Conservation (phyloP, 23 tunicate species). For the Halocynthia roretzi region DNA sequence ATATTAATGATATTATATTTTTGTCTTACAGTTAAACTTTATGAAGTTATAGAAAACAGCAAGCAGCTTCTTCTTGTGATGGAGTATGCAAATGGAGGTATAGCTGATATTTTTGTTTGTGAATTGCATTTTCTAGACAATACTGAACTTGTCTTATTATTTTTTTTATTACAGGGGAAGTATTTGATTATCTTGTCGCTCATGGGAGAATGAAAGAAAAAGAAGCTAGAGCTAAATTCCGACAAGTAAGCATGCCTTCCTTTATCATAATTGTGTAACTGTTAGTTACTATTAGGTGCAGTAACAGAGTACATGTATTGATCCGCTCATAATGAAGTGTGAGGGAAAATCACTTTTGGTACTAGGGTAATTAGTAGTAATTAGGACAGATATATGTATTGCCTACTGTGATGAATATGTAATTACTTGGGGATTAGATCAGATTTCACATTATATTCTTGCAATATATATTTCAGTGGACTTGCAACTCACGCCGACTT, state of each 20-base stretch:
- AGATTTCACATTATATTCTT: no score
- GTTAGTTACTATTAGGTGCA: no score
- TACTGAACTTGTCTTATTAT: background rate
- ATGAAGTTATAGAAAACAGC: slow-evolving; percentile 98
- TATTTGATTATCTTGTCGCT: slow-evolving; percentile 96
- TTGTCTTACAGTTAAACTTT: slow-evolving; percentile 79
- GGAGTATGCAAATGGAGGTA: slow-evolving; percentile 99
- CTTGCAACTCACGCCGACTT: no score
- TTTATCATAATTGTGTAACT: background rate
- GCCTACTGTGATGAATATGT: no score
- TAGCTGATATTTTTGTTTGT: background rate
- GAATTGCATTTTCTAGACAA: background rate
- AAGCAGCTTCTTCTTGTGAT: slow-evolving; percentile 85
- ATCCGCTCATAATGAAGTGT: no score
- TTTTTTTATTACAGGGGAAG: slow-evolving; percentile 63
- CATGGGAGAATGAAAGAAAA: slow-evolving; percentile 99
- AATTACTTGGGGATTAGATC: no score
- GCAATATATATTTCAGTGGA: no score
- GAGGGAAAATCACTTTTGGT: no score
- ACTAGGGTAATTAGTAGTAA: no score
- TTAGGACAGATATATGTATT: no score
- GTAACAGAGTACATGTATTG: no score
- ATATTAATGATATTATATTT: background rate
- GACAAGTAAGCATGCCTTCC: slow-evolving; percentile 43
- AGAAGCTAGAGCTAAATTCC: slow-evolving; percentile 95